Evolutionary conservation across 1,140 invertebrate species (phyloP).

Genomic region (Galleria mellonella): DNA sequence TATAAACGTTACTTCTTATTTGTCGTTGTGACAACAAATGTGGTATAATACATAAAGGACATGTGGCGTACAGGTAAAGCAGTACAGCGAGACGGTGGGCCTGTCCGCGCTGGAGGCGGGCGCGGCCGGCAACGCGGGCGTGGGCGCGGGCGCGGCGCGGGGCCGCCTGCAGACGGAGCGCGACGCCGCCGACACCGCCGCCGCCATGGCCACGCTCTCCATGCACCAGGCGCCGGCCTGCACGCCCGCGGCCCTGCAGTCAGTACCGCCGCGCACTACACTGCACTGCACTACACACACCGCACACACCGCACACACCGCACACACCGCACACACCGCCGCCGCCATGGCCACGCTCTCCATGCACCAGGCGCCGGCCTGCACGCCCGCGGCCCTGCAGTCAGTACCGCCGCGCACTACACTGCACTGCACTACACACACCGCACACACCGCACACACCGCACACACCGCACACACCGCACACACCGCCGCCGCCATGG

Average conservation of each 20-base stretch:
- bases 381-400: constrained; percentile 7
- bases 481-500: constrained; percentile 96
- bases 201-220: constrained; percentile 94
- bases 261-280: neutral
- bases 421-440: too few species aligned
- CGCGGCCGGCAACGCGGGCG: constrained; percentile 78
- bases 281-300: neutral
- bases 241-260: constrained; percentile 2
- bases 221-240: constrained; percentile 76
- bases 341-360: constrained; percentile 95
- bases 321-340: constrained; percentile 57
- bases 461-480: too few species aligned
- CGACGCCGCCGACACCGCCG: constrained; percentile 94
- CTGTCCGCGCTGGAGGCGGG: constrained; percentile 71
- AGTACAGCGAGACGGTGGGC: constrained; percentile 32
- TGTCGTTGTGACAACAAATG: too few species aligned
- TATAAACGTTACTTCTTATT: too few species aligned
- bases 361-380: constrained; percentile 76
- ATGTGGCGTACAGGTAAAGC: constrained; percentile 22
- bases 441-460: too few species aligned
- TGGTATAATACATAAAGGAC: too few species aligned
- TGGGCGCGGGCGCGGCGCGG: constrained; percentile 85
- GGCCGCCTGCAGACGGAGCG: constrained; percentile 86
- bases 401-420: constrained; percentile 3
- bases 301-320: neutral